Conservation (phyloP, 2,888 invertebrate species). For the Amblyteles armatorius region DNA sequence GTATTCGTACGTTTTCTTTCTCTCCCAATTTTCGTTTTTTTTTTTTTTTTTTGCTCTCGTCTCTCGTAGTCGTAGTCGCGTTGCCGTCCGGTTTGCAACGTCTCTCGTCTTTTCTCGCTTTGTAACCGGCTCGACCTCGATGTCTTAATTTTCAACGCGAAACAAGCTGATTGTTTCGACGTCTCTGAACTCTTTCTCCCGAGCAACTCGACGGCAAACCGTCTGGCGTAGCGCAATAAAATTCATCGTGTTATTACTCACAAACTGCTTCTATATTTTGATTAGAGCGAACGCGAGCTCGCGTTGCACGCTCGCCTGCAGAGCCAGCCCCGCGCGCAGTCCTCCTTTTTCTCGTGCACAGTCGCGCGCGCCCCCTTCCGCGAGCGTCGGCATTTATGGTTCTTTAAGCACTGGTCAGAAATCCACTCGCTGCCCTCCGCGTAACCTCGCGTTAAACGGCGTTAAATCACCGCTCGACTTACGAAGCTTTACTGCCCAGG, state of each 20-base stretch:
- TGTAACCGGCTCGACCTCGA: constrained; percentile 11
- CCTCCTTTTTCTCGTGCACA: constrained; percentile 29
- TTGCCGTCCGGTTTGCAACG: constrained; percentile 71
- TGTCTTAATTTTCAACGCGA: constrained; percentile 30
- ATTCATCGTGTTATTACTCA: constrained; percentile 67
- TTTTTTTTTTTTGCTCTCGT: constrained; percentile 31
- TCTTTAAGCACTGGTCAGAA: background rate
- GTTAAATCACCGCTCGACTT: constrained; percentile 29
- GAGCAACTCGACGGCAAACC: constrained; percentile 70
- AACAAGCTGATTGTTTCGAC: constrained; percentile 30
- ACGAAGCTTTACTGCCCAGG: constrained; percentile 34
- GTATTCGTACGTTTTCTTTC: constrained; percentile 75
- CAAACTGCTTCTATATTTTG: constrained; percentile 74
- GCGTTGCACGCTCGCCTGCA: constrained; percentile 40
- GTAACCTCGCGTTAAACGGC: constrained; percentile 21
- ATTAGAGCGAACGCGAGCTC: constrained; percentile 76
- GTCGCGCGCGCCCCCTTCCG: background rate
- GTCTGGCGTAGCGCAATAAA: constrained; percentile 72
- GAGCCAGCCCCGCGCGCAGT: background rate
- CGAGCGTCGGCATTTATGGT: constrained; percentile 53
- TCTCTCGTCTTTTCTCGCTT: constrained; percentile 8
- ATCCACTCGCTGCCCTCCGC: constrained; percentile 40
- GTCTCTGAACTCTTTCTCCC: constrained; percentile 39
- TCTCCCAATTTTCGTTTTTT: constrained; percentile 44
- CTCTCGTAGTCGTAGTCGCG: constrained; percentile 60